Conservation (phyloP, 1,140 invertebrate species). For the Phortica variegata region DNA sequence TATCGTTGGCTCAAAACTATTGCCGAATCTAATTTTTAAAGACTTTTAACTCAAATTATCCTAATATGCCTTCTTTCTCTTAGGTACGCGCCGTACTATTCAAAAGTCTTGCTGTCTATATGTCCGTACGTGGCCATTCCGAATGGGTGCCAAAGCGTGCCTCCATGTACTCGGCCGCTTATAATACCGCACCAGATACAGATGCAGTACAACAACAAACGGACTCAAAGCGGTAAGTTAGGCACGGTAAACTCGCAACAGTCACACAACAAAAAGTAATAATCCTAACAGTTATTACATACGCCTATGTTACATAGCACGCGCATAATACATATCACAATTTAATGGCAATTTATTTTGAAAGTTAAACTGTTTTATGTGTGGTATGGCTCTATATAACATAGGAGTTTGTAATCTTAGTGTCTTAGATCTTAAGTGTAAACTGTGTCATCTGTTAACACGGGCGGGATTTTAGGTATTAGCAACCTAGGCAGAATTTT, state of each 20-base stretch:
- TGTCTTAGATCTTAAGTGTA: no score
- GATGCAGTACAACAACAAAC: constrained; percentile 34
- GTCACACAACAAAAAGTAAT: constrained; percentile 30
- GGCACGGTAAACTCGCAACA: constrained; percentile 6
- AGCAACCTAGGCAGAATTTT: no score
- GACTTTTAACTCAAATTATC: no score
- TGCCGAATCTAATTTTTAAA: no score
- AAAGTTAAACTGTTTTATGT: no score
- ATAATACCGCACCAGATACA: constrained; percentile 50
- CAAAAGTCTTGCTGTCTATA: constrained; percentile 63
- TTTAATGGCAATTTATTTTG: no score
- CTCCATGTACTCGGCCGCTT: constrained; percentile 58
- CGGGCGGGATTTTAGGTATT: no score
- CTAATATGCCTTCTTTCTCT: not conserved
- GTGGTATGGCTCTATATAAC: no score
- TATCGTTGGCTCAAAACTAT: not conserved
- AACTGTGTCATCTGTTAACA: no score
- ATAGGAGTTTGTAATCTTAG: no score
- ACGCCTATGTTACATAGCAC: not conserved
- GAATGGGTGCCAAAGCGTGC: constrained; percentile 58
- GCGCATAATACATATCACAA: no score
- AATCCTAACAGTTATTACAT: not conserved
- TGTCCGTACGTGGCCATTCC: constrained; percentile 59
- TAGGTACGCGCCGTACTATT: constrained; percentile 62
- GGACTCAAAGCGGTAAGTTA: constrained; percentile 12